Percentiles rank a stretch among this genome's conserved stretches.
phyloP scores from a whole-genome alignment of 2,113 vertebrate species.

The Tamias sibiricus region DNA sequence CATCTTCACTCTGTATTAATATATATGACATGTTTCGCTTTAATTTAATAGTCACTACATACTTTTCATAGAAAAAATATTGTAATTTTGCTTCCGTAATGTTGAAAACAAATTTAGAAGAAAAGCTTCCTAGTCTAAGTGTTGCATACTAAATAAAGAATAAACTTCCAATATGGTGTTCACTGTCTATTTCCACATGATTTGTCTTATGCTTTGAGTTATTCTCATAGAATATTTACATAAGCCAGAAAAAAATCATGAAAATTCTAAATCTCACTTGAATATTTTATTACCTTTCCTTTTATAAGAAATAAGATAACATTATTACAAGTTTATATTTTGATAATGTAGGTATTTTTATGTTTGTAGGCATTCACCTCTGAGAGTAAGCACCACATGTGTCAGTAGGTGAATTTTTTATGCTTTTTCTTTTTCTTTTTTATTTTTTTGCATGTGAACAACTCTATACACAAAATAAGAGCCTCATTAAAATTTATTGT shows the following conservation, averaged over 20 bases:
- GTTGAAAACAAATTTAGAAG: neutral
- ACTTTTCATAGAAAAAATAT: neutral
- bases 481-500: conserved; percentile 24
- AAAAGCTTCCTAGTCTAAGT: neutral
- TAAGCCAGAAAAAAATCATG: neutral
- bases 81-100: neutral
- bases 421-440: neutral
- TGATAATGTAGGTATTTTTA: neutral
- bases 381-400: neutral
- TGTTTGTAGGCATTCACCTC: neutral
- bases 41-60: neutral
- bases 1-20: neutral
- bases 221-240: neutral
- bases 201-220: neutral
- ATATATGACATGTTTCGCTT: neutral
- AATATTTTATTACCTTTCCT: neutral
- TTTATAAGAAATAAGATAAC: neutral
- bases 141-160: neutral
- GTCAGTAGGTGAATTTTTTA: neutral
- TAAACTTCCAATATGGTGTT: neutral
- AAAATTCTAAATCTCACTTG: neutral
- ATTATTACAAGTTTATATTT: neutral
- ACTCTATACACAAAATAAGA: neutral
- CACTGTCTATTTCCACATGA: neutral
- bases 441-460: neutral